Evolutionary conservation across 2,113 vertebrate genomes (phyloP).

Genomic region (Chrysochloris asiatica): DNA sequence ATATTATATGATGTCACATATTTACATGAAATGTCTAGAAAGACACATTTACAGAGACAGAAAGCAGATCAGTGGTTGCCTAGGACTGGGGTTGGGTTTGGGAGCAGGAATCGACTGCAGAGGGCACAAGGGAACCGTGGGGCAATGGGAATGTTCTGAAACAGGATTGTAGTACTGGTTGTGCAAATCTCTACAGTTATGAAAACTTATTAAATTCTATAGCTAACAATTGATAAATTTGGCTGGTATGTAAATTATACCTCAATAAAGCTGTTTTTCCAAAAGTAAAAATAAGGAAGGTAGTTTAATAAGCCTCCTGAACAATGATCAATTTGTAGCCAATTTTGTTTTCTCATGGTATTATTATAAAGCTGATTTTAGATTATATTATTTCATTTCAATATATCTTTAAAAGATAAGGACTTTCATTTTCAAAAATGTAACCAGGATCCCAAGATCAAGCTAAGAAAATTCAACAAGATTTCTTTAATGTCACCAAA

Average conservation of each 20-base stretch:
- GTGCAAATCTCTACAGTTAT: background rate
- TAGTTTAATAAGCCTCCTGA: background rate
- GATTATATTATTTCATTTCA: conserved; percentile 7
- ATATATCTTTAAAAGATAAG: background rate
- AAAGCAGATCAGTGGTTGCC: background rate
- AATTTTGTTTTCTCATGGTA: background rate
- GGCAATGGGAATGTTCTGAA: background rate
- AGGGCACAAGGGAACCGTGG: background rate
- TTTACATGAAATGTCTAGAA: background rate
- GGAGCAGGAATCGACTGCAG: background rate
- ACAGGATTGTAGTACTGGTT: background rate
- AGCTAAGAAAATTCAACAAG: conserved; percentile 4
- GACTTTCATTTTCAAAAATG: background rate
- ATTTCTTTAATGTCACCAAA: conserved; percentile 6
- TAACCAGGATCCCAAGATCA: background rate
- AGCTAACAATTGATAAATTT: background rate
- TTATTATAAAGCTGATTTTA: conserved; percentile 9
- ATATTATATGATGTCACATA: background rate
- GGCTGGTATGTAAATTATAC: background rate
- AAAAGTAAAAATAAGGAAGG: background rate
- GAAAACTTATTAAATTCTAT: background rate
- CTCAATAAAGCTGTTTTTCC: background rate
- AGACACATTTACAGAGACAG: background rate
- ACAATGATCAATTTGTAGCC: background rate
- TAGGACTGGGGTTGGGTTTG: background rate